Evolutionary conservation across 2,888 invertebrate genomes (phyloP), one percentile per base, ranked within the genome.

Genomic region (Hecatera dysodea): DNA sequence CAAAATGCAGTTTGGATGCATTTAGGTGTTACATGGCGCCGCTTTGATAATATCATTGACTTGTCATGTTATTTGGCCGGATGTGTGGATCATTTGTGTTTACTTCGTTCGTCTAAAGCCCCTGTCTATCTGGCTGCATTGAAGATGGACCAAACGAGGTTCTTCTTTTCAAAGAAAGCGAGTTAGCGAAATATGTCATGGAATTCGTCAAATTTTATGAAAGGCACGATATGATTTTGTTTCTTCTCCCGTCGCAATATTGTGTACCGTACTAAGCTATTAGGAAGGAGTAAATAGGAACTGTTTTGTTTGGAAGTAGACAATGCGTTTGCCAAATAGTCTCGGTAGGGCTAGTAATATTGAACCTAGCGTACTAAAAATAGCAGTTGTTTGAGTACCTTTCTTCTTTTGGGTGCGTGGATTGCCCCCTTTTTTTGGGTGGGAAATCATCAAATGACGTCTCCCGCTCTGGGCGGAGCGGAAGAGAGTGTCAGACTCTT

Each of bases 261-360:
- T 52, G 15, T 53, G 15, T 75, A 75, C 56, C 46, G 15, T 75
- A 75, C 56, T 39, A 75, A 33, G 39, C 29, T 0, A 71, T n/a
- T 22, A 57, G 9, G 36, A 33, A 57, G 9, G 36, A 33, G 65
- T 78, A 65, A 64, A 65, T 27, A 78, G 29, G 42, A 78, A 78
- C 24, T 63, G 39, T 61, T 56, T 59, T 36, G 42, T 3, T 9
- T 42, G 4, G 6, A 27, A 44, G 24, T 74, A 52, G 52, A 68
- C 68, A 69, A 62, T 64, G 46, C 22, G 48, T 24, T 55, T 60
- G 55, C 60, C 55, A 61, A 78, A 50, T 46, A 24, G 6, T 8
- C 22, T 46, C 11, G n/a, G 19, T 27, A 24, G 24, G 6, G 11
- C 12, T 39, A 22, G 75, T 36, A 57, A 48, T 69, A 55, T 69